These are phyloP conservation scores for Cisticola juncidis DNA, from an alignment of 2,113 vertebrate species.

Conservation along the genomic window DNA sequence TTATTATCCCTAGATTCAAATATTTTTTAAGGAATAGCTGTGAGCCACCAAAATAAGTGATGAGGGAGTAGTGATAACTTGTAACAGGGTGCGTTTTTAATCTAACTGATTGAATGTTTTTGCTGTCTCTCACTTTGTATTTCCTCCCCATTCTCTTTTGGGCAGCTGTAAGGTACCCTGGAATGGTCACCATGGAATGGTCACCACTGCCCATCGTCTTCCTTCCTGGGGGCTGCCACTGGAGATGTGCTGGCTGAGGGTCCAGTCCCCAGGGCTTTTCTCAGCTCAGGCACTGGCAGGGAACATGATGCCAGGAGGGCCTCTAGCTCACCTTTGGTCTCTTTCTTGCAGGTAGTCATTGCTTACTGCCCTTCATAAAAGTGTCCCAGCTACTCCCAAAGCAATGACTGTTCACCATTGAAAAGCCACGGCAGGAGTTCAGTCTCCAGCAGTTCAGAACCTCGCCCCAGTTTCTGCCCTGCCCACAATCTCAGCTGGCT, in stretches of 20 bases:
- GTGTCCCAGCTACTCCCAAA: neutral
- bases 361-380: neutral
- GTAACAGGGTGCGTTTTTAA: neutral
- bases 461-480: neutral
- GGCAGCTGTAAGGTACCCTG: neutral
- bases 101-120: neutral
- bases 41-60: neutral
- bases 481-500: neutral
- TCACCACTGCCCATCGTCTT: neutral
- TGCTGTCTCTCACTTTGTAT: neutral
- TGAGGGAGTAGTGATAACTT: neutral
- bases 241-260: neutral
- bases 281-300: neutral
- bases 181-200: neutral
- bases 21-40: neutral
- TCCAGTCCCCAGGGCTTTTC: rapidly evolving
- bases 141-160: neutral
- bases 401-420: neutral
- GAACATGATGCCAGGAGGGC: neutral
- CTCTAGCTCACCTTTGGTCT: neutral
- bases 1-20: neutral
- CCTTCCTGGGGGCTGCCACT: neutral
- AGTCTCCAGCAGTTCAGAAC: rapidly evolving
- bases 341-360: neutral
- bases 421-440: neutral